Evolutionary conservation across 2,113 vertebrate genomes (phyloP).

Genomic region (Tor tambroides): DNA sequence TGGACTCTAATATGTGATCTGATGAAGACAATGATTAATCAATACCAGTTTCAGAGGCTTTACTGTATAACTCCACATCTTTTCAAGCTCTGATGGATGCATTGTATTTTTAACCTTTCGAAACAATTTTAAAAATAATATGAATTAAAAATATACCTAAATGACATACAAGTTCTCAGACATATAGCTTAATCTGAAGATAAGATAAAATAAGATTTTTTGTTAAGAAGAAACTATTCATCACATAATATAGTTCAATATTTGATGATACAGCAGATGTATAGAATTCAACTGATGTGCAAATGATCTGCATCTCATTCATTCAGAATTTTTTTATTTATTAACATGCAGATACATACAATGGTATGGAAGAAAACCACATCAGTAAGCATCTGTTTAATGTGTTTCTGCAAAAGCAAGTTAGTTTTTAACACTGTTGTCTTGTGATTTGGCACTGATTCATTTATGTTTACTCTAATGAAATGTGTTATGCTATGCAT

Average conservation of each 20-base stretch:
- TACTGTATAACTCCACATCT: background rate
- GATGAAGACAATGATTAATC: constrained; percentile 25
- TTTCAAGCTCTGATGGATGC: too few species aligned
- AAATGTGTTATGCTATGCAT: constrained; percentile 39
- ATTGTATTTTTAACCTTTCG: too few species aligned
- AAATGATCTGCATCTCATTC: background rate
- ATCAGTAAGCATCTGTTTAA: too few species aligned
- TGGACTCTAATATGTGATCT: background rate
- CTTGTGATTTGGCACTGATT: constrained; percentile 59
- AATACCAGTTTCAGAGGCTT: background rate
- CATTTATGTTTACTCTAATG: constrained; percentile 68
- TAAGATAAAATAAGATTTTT: too few species aligned
- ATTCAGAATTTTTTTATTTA: too few species aligned
- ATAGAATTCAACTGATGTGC: background rate
- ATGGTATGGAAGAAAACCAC: background rate
- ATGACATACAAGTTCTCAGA: too few species aligned
- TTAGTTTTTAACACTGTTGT: constrained; percentile 53
- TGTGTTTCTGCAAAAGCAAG: background rate
- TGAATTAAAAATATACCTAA: too few species aligned
- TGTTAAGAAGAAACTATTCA: too few species aligned
- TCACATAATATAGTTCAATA: background rate
- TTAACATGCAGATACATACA: background rate
- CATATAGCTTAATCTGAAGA: too few species aligned
- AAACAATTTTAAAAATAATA: too few species aligned
- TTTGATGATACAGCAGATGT: background rate